Percentiles rank a stretch among this genome's conserved stretches.
Evolutionary conservation across 35 echinoderm and acorn worm genomes (phyloP).

Genomic region (Hemicentrotus pulcherrimus): DNA sequence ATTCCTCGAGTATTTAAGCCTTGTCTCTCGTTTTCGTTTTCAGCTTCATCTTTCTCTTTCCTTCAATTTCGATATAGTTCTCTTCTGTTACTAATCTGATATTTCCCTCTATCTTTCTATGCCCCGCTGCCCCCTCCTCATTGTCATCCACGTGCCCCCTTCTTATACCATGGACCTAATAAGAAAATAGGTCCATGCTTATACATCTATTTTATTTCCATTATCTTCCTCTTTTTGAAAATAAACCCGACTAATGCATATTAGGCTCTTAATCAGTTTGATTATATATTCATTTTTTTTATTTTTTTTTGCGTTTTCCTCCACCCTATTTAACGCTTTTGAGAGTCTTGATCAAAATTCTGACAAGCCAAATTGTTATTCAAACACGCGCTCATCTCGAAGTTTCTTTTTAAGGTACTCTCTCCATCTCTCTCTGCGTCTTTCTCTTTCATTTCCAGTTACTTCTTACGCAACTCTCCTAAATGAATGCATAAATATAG

Average conservation of each 20-base stretch:
- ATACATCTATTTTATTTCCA: not conserved
- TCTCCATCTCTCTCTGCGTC: not conserved
- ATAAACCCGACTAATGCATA: not conserved
- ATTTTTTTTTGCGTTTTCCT: too few species aligned
- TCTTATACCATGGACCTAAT: too few species aligned
- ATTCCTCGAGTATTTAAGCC: too few species aligned
- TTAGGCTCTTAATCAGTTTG: too few species aligned
- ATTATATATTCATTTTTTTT: too few species aligned
- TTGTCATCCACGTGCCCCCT: not conserved
- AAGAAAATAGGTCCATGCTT: too few species aligned
- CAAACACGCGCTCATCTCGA: not conserved
- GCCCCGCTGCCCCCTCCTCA: not conserved
- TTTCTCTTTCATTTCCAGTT: not conserved
- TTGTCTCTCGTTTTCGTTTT: too few species aligned
- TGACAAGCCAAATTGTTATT: not conserved
- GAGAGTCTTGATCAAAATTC: not conserved
- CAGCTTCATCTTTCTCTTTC: too few species aligned
- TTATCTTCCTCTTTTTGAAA: not conserved
- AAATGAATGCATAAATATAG: not conserved
- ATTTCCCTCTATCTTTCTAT: too few species aligned
- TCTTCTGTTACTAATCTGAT: too few species aligned
- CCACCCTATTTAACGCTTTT: too few species aligned
- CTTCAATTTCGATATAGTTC: too few species aligned
- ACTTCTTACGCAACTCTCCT: not conserved
- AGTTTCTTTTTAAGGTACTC: not conserved